Evolutionary conservation across 2,797 vertebrate genomes (phyloP), one percentile per base, ranked within the genome.

Genomic region (Esox masquinongy): DNA sequence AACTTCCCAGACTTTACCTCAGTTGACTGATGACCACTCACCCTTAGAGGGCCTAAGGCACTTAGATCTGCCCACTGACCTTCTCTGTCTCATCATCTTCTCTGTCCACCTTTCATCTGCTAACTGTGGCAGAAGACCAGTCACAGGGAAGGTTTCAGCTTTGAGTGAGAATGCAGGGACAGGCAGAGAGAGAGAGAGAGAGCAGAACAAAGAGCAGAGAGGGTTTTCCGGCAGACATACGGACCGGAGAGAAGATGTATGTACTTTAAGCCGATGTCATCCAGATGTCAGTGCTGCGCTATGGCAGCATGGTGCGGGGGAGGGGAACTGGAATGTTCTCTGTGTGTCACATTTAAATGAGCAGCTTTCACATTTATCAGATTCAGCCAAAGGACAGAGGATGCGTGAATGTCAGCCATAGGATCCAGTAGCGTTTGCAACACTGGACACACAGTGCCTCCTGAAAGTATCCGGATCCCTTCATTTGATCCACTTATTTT

Each of bases 21-120:
- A 12, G 68, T 22, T 50, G 39, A 26, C 22, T 70, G 22, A 72
- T 19, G 2, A 70, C 15, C 26, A 26, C 16, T 72, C 26, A 74
- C 76, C 29, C 73, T n/a, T 31, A 22, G 74, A 79, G 29, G 29
- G 19, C 59, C 73, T 31, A 5, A 50, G 14, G 24, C 59, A 74
- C 43, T 15, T 14, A 63, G 16, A 24, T 26, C 70, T 22, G 68
- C 49, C 53, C 67, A 24, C 26, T 74, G 56, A 80, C 63, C 34
- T 29, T 74, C 70, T 77, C 17, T 49, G 12, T 14, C 36, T 36
- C 66, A 43, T 22, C 26, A 22, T 68, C 69, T 76, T 31, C 14
- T 66, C 15, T 66, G 64, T 66, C 16, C 26, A 29, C 64, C 26
- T 29, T 66, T 31, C 56, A 31, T 34, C 29, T 66, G 64, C 16